phyloP scores from a whole-genome alignment of 2,888 invertebrate species.

The Lycophotia porphyrea region DNA sequence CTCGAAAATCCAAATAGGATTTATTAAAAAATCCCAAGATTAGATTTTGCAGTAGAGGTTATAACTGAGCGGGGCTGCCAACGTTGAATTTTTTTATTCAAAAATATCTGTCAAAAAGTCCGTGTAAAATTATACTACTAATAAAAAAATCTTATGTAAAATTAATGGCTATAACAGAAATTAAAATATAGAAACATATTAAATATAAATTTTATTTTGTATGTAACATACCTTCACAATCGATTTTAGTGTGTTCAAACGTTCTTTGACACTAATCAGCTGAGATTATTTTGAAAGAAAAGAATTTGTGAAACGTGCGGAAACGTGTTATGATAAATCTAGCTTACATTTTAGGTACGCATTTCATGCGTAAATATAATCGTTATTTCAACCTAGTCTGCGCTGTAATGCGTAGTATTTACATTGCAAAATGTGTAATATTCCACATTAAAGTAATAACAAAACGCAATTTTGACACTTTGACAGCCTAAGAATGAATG shows the following conservation, averaged over 20 bases:
- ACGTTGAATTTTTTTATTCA: conserved; percentile 1
- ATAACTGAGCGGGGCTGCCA: conserved; percentile 65
- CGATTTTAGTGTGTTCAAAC: neutral
- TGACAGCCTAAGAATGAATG: conserved; percentile 67
- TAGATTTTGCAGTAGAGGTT: conserved; percentile 70
- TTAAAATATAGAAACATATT: neutral
- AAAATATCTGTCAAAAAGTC: conserved; percentile 29
- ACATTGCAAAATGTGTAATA: accelerated
- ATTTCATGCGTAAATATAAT: neutral
- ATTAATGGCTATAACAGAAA: neutral
- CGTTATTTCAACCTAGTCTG: neutral
- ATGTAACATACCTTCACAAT: too few species aligned
- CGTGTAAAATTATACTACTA: too few species aligned
- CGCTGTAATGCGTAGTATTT: too few species aligned
- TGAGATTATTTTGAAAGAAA: neutral
- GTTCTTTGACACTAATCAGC: conserved; percentile 21
- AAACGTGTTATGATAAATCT: neutral
- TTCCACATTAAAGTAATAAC: neutral
- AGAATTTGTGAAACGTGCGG: neutral
- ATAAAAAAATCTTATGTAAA: neutral
- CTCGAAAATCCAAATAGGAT: conserved; percentile 76
- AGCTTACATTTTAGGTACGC: neutral
- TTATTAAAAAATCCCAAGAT: conserved; percentile 74
- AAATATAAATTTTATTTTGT: neutral
- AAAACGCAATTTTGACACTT: conserved; percentile 49